phyloP scores from a whole-genome alignment of 2,113 vertebrate genomes.

The Pachycephala philippinensis region DNA sequence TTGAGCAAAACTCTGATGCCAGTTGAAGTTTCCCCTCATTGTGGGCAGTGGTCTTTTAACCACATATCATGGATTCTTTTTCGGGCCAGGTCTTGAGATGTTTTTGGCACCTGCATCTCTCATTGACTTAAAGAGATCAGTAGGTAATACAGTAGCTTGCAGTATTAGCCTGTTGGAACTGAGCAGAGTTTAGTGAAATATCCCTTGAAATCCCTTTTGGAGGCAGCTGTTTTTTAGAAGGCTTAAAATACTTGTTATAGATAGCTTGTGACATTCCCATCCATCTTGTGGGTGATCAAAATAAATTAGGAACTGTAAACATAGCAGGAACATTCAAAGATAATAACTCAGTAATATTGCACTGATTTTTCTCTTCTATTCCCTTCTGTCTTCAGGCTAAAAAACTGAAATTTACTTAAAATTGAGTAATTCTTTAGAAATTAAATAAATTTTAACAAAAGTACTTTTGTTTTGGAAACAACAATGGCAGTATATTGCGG shows the following conservation, averaged over 20 bases:
- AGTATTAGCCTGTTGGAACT: background rate
- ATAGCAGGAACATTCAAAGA: background rate
- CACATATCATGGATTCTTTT: background rate
- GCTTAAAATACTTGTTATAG: slow-evolving; percentile 1
- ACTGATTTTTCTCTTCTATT: background rate
- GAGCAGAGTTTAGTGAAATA: background rate
- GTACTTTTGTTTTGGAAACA: background rate
- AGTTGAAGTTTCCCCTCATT: background rate
- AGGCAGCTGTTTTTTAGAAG: background rate
- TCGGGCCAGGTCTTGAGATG: background rate
- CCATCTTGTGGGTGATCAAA: background rate
- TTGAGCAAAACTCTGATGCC: background rate
- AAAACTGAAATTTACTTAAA: background rate
- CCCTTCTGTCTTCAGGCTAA: background rate
- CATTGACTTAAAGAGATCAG: background rate
- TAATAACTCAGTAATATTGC: background rate
- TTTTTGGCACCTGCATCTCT: background rate
- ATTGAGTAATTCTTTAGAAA: background rate
- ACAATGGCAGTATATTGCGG: background rate
- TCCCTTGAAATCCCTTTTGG: background rate
- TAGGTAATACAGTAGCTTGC: background rate
- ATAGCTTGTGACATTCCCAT: background rate
- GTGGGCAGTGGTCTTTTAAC: background rate
- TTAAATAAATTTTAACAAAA: background rate
- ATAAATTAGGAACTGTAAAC: slow-evolving; percentile 28